Evolutionary conservation across 2,888 invertebrate species (phyloP), one percentile per base, ranked within the genome.

Genomic region (Diploptera punctata): DNA sequence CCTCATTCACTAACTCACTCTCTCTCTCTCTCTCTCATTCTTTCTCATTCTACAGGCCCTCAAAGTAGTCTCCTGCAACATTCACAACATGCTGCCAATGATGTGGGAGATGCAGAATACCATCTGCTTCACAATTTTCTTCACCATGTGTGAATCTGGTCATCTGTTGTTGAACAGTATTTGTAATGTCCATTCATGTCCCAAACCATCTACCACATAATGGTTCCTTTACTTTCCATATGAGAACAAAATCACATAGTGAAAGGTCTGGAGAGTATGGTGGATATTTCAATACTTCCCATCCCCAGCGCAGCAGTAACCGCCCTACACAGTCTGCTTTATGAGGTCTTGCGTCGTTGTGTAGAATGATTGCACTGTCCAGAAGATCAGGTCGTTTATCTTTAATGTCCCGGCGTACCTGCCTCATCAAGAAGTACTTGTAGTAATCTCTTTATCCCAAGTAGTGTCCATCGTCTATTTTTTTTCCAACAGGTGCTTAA

Each of bases 391-490:
- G 1, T 18, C 26, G 31, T 60, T 60, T 60, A 21, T 29, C 60
- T 26, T 26, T 4, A 29, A 60, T 24, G 26, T 10, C 29, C 9
- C 29, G 18, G 2, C 24, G 29, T 29, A 29, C 31, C 1, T 29
- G 16, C 24, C 31, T 0, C 60, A 26, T 13, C 60, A 60, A 0
- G 26, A 60, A 60, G 60, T 60, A 10, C 60, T 26, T 60, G 60
- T 60, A 19, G 60, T 26, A 60, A 4, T 47, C 3, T n/a, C 54
- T 16, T n/a, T 54, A 54, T 21, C 54, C 5, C 54, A 19, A 54
- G 54, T 54, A 54, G 54, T 24, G 54, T 54, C 54, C 54, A 54
- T 47, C 54, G 54, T 18, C 54, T 54, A 24, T 54, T 24, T 54
- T n/a, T 18, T 16, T 3, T 54, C 54, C 54, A 54, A 5, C 7